Base-by-base conservation (phyloP, 2,888 invertebrate genomes). In the Siphlonurus alternatus region DNA sequence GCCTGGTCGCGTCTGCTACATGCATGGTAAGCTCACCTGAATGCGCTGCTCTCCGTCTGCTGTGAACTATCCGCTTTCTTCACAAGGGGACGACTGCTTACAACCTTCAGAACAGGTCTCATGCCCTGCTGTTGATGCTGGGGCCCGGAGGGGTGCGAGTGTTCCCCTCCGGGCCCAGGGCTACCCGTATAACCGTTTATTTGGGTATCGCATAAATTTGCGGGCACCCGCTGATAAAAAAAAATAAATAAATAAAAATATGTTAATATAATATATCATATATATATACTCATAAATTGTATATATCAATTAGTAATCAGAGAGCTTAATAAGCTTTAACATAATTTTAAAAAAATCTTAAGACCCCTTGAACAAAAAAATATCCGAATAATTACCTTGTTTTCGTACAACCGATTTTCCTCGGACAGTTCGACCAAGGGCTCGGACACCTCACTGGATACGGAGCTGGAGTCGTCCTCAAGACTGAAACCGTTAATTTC, bases 41-140 rank as follows among this genome's bases (percentile, higher is more conserved):
- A 79, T 62, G 76, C 76, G 69, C 76, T 76, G 68, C 73, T 77
- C 63, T 80, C 80, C 1, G 80, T 80, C 70, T 80, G 80, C 69
- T 80, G 80, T 18, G 78, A 76, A 67, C 78, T 79, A 71, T 80
- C 80, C 10, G 79, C 76, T 69, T 80, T 80, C 69, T 71, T 76
- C 20, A 70, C 69, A 61, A 68, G 68, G n/a, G 70, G 65, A 53
- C 67, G 63, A 60, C 66, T 66, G 61, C 68, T 66, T 24, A 67
- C 69, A 51, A 68, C 75, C 65, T 38, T 38, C 38, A 38, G 38
- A 38, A 38, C 38, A 38, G 38, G 38, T 15, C 74, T 73, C 65
- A 73, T 70, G 69, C 73, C 73, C 67, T 72, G 73, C 61, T 25
- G 23, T 63, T 53, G 51, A 25, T 61, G 53, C 18, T 59, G 63